Base-by-base conservation (phyloP, 2,888 invertebrate genomes). In the Lochmaea crataegi region DNA sequence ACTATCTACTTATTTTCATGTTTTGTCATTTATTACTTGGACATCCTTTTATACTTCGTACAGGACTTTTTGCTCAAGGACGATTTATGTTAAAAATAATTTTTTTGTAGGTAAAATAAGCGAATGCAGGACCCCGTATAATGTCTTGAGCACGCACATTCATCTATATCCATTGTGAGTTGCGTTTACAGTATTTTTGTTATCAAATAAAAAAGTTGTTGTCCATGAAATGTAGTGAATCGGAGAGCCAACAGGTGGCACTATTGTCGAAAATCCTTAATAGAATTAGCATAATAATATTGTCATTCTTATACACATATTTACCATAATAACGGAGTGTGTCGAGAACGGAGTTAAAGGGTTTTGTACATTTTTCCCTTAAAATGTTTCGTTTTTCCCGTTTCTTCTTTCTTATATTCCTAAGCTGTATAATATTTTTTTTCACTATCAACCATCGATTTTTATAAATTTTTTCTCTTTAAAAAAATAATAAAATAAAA, bases 231-330 rank as follows among this genome's bases (percentile, higher is more conserved):
- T 82, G 85, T 82, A 84, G 82, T 80, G 84, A 81, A 85, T 85
- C 83, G 83, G 76, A 82, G 76, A 82, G 79, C 82, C 86, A 86
- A 86, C 86, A 86, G 86, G 86, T 86, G 86, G 86, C 80, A 84
- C 84, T 84, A 86, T 86, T 86, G 85, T 85, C 83, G 83, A 82
- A 84, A 82, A 85, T 84, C 83, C 85, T 16, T 86, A 86, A 86
- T 86, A 84, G 85, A 85, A 86, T 86, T 86, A 86, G 85, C 86
- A 86, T 86, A 86, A 86, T 86, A 86, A 86, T 86, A 86, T 86
- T 86, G 86, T 85, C 86, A 85, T 86, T 86, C 86, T 86, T 86
- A 82, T 83, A 83, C 82, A 83, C 82, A 84, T 84, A 84, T 85
- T 85, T 85, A 85, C 85, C 84, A 84, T 84, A 84, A 84, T 84